Conservation (phyloP, 1,140 invertebrate genomes). For the Drosophila parvula region DNA sequence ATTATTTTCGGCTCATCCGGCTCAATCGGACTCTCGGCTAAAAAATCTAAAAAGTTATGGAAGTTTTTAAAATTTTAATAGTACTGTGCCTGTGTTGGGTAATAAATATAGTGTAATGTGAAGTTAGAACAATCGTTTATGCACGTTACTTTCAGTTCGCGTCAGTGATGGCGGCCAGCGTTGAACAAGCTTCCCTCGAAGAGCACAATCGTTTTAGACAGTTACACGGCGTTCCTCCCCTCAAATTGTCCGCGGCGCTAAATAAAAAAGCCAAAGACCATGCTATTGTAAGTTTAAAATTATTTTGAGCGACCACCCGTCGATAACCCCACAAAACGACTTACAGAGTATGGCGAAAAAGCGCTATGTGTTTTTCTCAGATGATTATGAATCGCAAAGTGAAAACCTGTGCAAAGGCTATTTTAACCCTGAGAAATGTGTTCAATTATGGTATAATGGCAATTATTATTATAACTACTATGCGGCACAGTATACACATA, state of each 20-base stretch:
- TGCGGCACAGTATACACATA: accelerated
- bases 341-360: accelerated
- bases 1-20: background rate
- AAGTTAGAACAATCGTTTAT: too few relatives aligned
- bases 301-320: background rate
- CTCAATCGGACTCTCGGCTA: background rate
- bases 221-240: background rate
- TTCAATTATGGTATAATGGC: constrained; percentile 42
- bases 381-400: background rate
- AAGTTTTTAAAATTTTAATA: background rate
- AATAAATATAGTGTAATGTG: background rate
- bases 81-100: background rate
- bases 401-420: constrained; percentile 28
- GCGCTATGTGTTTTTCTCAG: background rate
- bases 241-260: background rate
- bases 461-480: constrained; percentile 17
- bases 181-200: background rate
- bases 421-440: background rate
- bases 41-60: background rate
- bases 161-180: background rate
- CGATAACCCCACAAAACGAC: constrained; percentile 8
- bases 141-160: constrained; percentile 11
- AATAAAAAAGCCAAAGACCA: accelerated
- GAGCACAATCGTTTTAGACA: constrained; percentile 27
- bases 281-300: constrained; percentile 15